Percentiles rank a stretch among this genome's conserved stretches.
Conservation (phyloP, 2,888 invertebrate genomes). For the Mesorhabditis belari region DNA sequence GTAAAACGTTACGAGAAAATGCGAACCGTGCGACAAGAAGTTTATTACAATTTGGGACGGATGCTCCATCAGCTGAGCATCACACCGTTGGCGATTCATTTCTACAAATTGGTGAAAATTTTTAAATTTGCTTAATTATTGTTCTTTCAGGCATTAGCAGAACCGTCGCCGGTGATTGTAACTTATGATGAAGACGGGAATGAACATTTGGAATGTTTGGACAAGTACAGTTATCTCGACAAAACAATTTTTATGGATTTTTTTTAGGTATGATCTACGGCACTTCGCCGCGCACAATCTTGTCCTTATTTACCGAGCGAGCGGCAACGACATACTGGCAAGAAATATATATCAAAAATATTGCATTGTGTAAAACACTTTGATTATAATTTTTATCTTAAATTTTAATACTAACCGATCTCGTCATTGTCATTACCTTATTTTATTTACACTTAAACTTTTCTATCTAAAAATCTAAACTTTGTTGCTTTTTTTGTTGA, state of each 20-base stretch:
- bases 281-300: conserved; percentile 51
- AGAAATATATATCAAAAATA: conserved; percentile 44
- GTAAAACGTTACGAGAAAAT: conserved; percentile 37
- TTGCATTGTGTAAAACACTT: conserved; percentile 43
- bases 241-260: not conserved
- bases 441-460: too few relatives aligned
- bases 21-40: conserved; percentile 31
- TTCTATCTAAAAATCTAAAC: too few relatives aligned
- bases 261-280: conserved; percentile 35
- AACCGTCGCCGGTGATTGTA: conserved; percentile 13
- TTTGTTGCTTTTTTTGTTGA: not conserved
- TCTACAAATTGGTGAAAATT: conserved; percentile 36
- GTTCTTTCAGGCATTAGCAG: conserved; percentile 3
- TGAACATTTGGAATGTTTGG: conserved; percentile 7
- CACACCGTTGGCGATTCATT: conserved; percentile 37
- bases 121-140: not conserved
- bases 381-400: too few relatives aligned
- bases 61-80: conserved; percentile 50
- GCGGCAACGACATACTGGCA: conserved; percentile 45
- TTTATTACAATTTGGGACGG: conserved; percentile 44
- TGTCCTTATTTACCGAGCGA: conserved; percentile 47
- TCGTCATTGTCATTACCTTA: not conserved
- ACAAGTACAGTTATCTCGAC: conserved; percentile 10
- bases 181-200: conserved; percentile 16
- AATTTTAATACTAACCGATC: too few relatives aligned